These are phyloP conservation scores for Uria lomvia DNA, from an alignment of 2,113 vertebrate species.

Conservation along the genomic window DNA sequence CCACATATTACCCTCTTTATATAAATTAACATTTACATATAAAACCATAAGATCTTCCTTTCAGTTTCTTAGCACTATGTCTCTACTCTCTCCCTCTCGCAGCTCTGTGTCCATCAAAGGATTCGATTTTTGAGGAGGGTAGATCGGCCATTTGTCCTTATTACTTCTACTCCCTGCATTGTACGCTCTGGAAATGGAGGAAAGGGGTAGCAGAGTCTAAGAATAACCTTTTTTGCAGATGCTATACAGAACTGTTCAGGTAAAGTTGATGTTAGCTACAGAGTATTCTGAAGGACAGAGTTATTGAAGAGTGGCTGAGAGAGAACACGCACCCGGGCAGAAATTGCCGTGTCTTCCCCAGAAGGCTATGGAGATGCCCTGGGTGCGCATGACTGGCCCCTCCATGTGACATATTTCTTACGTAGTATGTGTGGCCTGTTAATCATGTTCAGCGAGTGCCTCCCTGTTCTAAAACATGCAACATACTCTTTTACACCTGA, in stretches of 20 bases:
- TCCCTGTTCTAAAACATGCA: background rate
- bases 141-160: background rate
- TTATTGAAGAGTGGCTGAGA: background rate
- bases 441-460: fast-evolving
- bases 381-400: background rate
- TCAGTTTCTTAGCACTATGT: background rate
- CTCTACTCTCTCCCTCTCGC: background rate
- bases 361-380: background rate
- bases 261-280: background rate
- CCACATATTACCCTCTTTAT: background rate
- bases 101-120: background rate
- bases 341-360: background rate
- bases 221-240: background rate
- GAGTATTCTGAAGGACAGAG: background rate
- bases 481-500: background rate
- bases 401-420: fast-evolving
- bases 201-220: background rate
- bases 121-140: background rate
- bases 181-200: background rate
- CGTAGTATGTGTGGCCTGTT: too few relatives aligned
- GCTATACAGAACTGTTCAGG: background rate
- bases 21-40: background rate
- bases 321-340: background rate
- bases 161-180: background rate
- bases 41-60: background rate